Evolutionary conservation across 2,888 invertebrate species (phyloP).

Genomic region (Synergus laeviventris): DNA sequence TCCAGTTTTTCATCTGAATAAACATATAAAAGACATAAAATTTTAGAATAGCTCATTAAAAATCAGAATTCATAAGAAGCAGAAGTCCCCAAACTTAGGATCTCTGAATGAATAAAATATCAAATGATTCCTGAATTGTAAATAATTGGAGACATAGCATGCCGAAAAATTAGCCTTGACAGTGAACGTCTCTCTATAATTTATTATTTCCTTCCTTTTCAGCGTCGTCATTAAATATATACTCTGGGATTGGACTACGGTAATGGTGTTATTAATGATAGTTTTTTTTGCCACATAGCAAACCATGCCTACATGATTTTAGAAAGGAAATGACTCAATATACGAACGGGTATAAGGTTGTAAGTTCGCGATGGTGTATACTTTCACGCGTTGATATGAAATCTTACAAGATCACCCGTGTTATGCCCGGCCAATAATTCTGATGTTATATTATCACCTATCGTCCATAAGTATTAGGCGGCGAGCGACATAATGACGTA

Average conservation of each 20-base stretch:
- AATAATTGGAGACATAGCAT: neutral
- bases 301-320: conserved; percentile 20
- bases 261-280: conserved; percentile 5
- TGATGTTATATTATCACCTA: conserved; percentile 73
- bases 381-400: conserved; percentile 41
- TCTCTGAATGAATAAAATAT: conserved; percentile 8
- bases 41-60: neutral
- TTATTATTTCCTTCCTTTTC: conserved; percentile 22
- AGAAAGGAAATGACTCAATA: conserved; percentile 38
- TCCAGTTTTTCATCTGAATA: neutral
- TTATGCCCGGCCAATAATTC: conserved; percentile 66
- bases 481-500: conserved; percentile 71
- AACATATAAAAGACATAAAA: neutral
- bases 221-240: conserved; percentile 7
- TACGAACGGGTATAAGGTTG: conserved; percentile 2
- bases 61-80: neutral
- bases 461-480: conserved; percentile 75
- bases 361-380: neutral
- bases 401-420: conserved; percentile 49
- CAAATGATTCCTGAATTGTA: neutral
- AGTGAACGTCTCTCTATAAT: conserved; percentile 5
- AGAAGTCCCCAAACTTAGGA: neutral
- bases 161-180: conserved; percentile 9
- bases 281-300: neutral
- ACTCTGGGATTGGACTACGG: neutral